Evolutionary conservation across 2,113 vertebrate genomes (phyloP), one percentile per base, ranked within the genome.

Genomic region (Bostrychus sinensis): DNA sequence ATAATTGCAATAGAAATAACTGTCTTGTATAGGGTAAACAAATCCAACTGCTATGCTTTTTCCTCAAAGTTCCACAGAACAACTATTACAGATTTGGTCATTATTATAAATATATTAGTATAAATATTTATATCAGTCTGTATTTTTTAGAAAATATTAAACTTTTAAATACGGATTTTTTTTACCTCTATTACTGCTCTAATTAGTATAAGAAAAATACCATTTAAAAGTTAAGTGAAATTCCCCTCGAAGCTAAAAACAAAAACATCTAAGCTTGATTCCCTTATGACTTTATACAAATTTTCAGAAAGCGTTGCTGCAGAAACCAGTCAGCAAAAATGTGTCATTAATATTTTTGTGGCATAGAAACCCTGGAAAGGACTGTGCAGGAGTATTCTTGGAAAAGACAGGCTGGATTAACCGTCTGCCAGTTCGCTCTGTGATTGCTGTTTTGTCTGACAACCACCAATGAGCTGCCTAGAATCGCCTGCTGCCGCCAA

Each of bases 111-210:
- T n/a, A n/a, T n/a, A n/a, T n/a, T n/a, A n/a, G n/a, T n/a, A 13
- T 62, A 57, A 75, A 72, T 65, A 65, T 48, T 72, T 12, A 81
- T 68, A 80, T 7, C 41, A 46, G 63, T 80, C 65, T 87, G 78
- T 88, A 51, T 79, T 88, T 86, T 77, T 72, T 74, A 74, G 43
- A 82, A 75, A 13, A 64, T 57, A 78, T 82, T 79, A 84, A 81
- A 80, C 73, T 66, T 51, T 67, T 39, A 77, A 80, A 63, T 55
- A 9, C 58, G 69, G 69, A 17, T 48, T 43, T 56, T 59, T 43
- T 68, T 69, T 78, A n/a, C n/a, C n/a, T n/a, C n/a, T n/a, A n/a
- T n/a, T n/a, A n/a, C n/a, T n/a, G n/a, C n/a, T n/a, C n/a, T n/a
- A n/a, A n/a, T n/a, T n/a, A n/a, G n/a, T n/a, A n/a, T n/a, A n/a